Evolutionary conservation across 2,797 vertebrate genomes (phyloP), one percentile per base, ranked within the genome.

Genomic region (Gouania willdenowi): DNA sequence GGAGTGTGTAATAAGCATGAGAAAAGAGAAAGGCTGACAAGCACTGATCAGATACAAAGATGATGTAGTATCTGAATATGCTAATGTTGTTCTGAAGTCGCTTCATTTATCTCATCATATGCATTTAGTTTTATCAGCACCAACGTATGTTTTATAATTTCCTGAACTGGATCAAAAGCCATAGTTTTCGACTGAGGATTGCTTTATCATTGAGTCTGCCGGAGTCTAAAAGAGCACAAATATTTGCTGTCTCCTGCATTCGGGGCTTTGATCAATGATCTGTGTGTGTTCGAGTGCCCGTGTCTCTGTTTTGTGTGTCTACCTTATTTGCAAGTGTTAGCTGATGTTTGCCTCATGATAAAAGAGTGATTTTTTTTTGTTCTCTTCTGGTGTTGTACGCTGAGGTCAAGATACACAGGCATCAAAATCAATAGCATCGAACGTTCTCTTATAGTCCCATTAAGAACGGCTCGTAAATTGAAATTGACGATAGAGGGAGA

Each of bases 391-490:
- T 70, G 61, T 69, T 45, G 64, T 45, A 46, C 2, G 23, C 52
- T 31, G 62, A 71, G 82, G 79, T 84, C 79, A 83, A 76, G 60
- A 81, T 66, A 70, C 41, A 10, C 66, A 45, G 67, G 71, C 66
- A 75, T 75, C 62, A 55, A 56, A 73, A 86, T 84, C 84, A 63
- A 84, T 86, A 77, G 17, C 76, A 82, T 80, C 71, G 74, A 84
- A 60, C 62, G 41, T 41, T 62, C 79, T 75, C 74, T 83, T 80
- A 82, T 79, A 73, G 76, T 80, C 82, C 84, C 70, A 86, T 84
- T 84, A 84, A 80, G 79, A 53, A 62, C 51, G 1, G 34, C 61
- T 71, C 64, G 64, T 84, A 77, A 86, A 84, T 82, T 82, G 77
- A 79, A 84, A 83, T 77, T 83, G 82, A 83, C 55, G 64, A 79